phyloP scores from a whole-genome alignment of 1,140 invertebrate species.

The Forficula auricularia region DNA sequence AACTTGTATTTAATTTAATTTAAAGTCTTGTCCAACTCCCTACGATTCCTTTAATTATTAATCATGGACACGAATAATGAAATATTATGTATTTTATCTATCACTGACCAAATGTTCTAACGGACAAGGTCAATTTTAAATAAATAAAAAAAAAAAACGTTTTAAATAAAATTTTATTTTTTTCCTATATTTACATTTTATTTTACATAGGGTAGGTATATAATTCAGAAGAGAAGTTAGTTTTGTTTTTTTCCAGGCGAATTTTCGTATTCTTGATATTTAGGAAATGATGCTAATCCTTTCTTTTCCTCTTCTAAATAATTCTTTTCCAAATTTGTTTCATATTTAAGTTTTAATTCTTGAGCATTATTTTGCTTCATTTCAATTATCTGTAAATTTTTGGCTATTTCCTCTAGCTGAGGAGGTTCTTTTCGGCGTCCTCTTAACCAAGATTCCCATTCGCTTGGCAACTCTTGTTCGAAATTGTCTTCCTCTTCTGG shows the following conservation, averaged over 20 bases:
- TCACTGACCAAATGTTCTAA: too few relatives aligned
- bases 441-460: slow-evolving; percentile 72
- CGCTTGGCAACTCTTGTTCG: slow-evolving; percentile 52
- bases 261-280: slow-evolving; percentile 14
- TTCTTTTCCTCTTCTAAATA: slow-evolving; percentile 4
- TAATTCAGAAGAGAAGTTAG: too few relatives aligned
- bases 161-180: too few relatives aligned
- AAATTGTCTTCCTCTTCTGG: slow-evolving; percentile 36
- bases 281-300: slow-evolving; percentile 14
- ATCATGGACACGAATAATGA: too few relatives aligned
- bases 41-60: too few relatives aligned
- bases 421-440: slow-evolving; percentile 46
- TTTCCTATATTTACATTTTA: too few relatives aligned
- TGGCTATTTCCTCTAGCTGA: slow-evolving; percentile 46
- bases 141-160: too few relatives aligned
- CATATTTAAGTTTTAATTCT: slow-evolving; percentile 30
- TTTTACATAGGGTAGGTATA: too few relatives aligned
- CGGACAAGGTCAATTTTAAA: too few relatives aligned
- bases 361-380: slow-evolving; percentile 57
- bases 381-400: slow-evolving; percentile 48
- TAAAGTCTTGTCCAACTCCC: too few relatives aligned
- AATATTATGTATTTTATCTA: too few relatives aligned
- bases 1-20: too few relatives aligned
- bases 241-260: slow-evolving; percentile 12
- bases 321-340: neutral